Conservation (phyloP, 2,888 invertebrate species). For the Tetrapedia diversipes region DNA sequence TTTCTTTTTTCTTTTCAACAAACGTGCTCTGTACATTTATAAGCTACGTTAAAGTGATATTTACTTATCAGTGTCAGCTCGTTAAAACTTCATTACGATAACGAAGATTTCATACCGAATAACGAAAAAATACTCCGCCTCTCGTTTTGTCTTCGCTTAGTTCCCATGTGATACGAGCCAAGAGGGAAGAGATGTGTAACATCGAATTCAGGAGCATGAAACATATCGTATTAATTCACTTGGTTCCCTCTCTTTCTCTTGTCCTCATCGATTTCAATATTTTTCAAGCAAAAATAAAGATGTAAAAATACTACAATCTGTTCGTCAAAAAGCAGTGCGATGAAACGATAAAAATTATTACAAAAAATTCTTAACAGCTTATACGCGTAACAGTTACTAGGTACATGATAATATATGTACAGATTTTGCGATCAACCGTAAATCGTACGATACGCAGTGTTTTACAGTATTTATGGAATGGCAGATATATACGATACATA, state of each 20-base stretch:
- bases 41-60: slow-evolving; percentile 5
- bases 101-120: not conserved
- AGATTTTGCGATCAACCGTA: not conserved
- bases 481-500: not conserved
- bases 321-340: not conserved
- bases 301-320: not conserved
- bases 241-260: not conserved
- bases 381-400: not conserved
- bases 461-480: not conserved
- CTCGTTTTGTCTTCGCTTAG: not conserved
- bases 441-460: not conserved
- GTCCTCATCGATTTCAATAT: not conserved
- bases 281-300: too few relatives aligned
- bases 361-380: not conserved
- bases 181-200: not conserved
- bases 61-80: not conserved
- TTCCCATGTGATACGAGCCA: not conserved
- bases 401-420: slow-evolving; percentile 16
- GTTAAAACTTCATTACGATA: not conserved
- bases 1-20: not conserved
- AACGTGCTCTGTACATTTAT: slow-evolving; percentile 21
- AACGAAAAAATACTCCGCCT: not conserved
- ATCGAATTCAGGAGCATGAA: slow-evolving; percentile 31
- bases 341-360: not conserved
- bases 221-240: not conserved